phyloP scores from a whole-genome alignment of 2,888 invertebrate species.

The Hypomecis atomaria region DNA sequence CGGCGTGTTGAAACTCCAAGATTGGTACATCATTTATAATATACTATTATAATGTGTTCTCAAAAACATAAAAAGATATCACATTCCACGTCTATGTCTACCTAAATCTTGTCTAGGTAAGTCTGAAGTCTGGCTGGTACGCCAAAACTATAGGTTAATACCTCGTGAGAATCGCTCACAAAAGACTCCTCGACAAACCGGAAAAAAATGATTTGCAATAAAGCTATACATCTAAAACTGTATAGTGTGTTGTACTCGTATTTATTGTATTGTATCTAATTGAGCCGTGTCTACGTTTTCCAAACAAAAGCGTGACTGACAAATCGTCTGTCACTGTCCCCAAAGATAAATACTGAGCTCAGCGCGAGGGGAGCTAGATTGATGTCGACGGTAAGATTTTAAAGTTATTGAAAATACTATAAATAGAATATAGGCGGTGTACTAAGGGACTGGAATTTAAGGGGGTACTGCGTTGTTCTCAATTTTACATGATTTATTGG shows the following conservation, averaged over 20 bases:
- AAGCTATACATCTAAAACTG: background rate
- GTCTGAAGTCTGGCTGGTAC: too few species aligned
- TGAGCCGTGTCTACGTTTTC: slow-evolving; percentile 34
- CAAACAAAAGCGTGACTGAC: slow-evolving; percentile 47
- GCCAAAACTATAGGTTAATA: too few species aligned
- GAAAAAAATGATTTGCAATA: background rate
- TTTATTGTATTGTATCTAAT: slow-evolving; percentile 37
- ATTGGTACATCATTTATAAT: too few species aligned
- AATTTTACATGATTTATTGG: too few species aligned
- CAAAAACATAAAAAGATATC: too few species aligned
- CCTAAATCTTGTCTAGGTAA: too few species aligned
- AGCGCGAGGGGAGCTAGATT: slow-evolving; percentile 69
- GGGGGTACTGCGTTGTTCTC: too few species aligned
- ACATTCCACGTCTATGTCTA: too few species aligned
- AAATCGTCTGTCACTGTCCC: slow-evolving; percentile 58
- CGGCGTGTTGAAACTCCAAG: too few species aligned
- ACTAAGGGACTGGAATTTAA: too few species aligned
- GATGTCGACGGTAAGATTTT: slow-evolving; percentile 75
- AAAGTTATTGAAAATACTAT: slow-evolving; percentile 66
- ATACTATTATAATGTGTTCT: too few species aligned
- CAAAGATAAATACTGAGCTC: slow-evolving; percentile 61
- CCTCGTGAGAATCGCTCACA: background rate
- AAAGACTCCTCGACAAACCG: background rate
- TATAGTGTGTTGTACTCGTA: background rate
- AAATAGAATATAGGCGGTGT: background rate